Evolutionary conservation across 2,113 vertebrate species (phyloP).

Genomic region (Lagopus muta): DNA sequence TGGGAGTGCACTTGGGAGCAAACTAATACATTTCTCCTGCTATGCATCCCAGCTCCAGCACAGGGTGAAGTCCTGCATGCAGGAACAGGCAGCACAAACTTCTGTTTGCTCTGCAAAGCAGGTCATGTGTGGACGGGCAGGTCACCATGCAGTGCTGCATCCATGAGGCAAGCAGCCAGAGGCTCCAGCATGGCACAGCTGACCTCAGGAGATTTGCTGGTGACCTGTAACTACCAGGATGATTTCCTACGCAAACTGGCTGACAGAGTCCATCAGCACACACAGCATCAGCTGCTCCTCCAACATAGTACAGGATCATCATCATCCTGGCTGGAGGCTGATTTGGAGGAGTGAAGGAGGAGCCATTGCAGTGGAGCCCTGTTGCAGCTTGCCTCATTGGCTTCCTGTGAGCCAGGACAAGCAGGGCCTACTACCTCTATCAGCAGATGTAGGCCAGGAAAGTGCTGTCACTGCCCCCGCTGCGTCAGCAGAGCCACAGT

Average conservation of each 20-base stretch:
- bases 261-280: not conserved
- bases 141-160: not conserved
- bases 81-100: not conserved
- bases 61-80: fast-evolving
- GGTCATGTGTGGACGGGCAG: not conserved
- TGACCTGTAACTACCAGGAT: not conserved
- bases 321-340: not conserved
- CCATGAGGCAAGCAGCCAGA: not conserved
- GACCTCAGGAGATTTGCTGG: not conserved
- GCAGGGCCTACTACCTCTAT: not conserved
- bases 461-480: fast-evolving
- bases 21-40: not conserved
- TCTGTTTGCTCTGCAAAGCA: not conserved
- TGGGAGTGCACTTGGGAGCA: fast-evolving
- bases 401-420: too few relatives aligned
- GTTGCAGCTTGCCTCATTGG: fast-evolving
- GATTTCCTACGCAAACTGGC: fast-evolving
- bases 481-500: fast-evolving
- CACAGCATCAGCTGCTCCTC: fast-evolving
- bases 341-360: not conserved
- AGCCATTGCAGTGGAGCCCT: not conserved
- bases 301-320: not conserved
- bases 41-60: not conserved
- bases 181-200: not conserved
- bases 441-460: not conserved